Evolutionary conservation across 1,140 invertebrate genomes (phyloP), one percentile per base, ranked within the genome.

Genomic region (Brachionus rotundiformis): DNA sequence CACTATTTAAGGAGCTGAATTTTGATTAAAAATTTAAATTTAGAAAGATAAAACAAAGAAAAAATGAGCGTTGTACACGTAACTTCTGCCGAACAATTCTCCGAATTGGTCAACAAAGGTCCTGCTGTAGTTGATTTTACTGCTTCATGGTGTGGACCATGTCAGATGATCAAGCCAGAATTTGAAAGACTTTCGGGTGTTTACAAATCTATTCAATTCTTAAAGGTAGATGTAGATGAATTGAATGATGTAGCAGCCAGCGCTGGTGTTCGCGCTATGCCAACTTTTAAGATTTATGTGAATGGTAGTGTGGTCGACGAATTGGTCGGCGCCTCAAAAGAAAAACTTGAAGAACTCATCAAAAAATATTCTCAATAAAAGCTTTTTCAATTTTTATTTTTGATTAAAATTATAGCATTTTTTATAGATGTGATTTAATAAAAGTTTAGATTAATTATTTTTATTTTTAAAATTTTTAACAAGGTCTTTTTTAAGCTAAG

Each of bases 151-250:
- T 77, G 75, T 31, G 75, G 75, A 77, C 75, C 75, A 25, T 77
- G 75, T 59, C 44, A 77, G 36, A 33, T 39, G 44, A 77, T 77
- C 11, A 73, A 73, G 16, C 79, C 79, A 27, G 36, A 65, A 29
- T 81, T 65, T 25, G 79, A 81, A 49, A 44, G 41, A 54, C 29
- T 81, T 4, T 44, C 79, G 1, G 11, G 25, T 8, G 36, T 41
- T 13, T 65, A 81, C 36, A 31, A 16, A 36, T 68, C 23, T 11
- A 61, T 81, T 33, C 10, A 68, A 81, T 81, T 81, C 23, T 49
- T 81, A 8, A 81, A 81, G 29, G 79, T 81, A 0, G 79, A 81
- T 44, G 79, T 81, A 19, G 79, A 81, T 68, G 59, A 81, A 33
- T 63, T 44, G 27, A 68, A 33, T n/a, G 79, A 81, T 49, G 39